Evolutionary conservation across 23 tunicate species (phyloP).

Genomic region (Halocynthia aurantium): DNA sequence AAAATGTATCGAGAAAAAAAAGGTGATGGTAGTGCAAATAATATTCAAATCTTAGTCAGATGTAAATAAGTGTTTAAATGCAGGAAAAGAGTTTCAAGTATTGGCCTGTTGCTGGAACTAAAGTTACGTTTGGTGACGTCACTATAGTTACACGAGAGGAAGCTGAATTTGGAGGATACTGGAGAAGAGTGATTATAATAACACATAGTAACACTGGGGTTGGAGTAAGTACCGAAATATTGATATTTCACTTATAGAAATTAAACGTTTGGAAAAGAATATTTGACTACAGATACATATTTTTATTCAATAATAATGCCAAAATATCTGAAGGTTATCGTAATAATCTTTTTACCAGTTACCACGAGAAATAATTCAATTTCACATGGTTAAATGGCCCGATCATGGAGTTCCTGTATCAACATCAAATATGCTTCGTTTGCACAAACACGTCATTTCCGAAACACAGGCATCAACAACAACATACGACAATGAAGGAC

Average conservation of each 20-base stretch:
- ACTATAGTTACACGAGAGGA: not conserved
- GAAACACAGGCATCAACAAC: no score
- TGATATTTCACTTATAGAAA: no score
- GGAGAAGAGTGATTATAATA: not conserved
- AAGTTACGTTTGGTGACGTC: not conserved
- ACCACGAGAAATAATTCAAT: constrained; percentile 7
- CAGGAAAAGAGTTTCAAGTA: not conserved
- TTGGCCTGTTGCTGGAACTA: constrained; percentile 3
- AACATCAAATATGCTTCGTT: no score
- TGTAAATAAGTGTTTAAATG: no score
- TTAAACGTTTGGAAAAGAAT: no score
- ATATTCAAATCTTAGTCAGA: no score
- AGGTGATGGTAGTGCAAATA: no score
- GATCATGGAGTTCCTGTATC: constrained; percentile 1
- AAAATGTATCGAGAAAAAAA: not conserved
- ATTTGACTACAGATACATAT: no score
- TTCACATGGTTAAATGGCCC: constrained; percentile 12
- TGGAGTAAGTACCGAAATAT: no score
- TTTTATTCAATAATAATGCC: no score
- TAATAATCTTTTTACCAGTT: not conserved
- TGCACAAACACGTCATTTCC: no score
- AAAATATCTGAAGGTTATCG: not conserved
- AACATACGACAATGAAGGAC: not conserved
- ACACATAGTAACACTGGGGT: not conserved
- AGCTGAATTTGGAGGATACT: not conserved